These are phyloP conservation scores for Drosophila nannoptera DNA, from an alignment of 1,140 invertebrate genomes.

Conservation along the genomic window DNA sequence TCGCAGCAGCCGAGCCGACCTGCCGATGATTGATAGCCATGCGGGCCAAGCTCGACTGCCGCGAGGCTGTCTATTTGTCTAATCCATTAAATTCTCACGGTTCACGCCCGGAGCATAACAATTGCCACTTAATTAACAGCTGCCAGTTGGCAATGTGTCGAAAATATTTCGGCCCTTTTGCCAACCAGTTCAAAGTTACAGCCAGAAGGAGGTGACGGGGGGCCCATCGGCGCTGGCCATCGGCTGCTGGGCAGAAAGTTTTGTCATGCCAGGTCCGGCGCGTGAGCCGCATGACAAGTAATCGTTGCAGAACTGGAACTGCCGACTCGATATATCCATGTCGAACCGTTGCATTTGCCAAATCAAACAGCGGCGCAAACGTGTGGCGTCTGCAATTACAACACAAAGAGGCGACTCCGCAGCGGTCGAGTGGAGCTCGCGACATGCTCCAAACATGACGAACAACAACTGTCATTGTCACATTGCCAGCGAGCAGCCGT, in stretches of 20 bases:
- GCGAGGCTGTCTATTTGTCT: constrained; percentile 43
- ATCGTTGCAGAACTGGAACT: constrained; percentile 15
- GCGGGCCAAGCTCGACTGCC: constrained; percentile 14
- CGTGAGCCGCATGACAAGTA: constrained; percentile 73
- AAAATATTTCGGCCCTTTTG: constrained; percentile 65
- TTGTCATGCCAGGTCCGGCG: constrained; percentile 72
- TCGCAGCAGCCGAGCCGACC: constrained; percentile 13
- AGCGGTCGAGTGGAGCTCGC: constrained; percentile 12
- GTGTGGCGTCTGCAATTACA: constrained; percentile 79
- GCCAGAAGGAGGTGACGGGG: neutral
- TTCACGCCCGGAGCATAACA: constrained; percentile 68
- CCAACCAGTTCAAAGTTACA: neutral
- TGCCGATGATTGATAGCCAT: constrained; percentile 68
- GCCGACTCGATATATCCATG: constrained; percentile 58
- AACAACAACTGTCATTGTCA: constrained; percentile 78
- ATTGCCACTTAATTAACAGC: constrained; percentile 75
- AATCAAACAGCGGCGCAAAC: constrained; percentile 74
- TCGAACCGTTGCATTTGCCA: constrained; percentile 74
- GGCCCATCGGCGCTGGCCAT: neutral
- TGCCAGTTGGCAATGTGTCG: constrained; percentile 43
- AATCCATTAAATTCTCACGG: constrained; percentile 75
- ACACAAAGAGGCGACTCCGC: constrained; percentile 56
- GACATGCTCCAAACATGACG: constrained; percentile 76
- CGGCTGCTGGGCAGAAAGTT: constrained; percentile 49
- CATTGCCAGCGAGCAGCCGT: constrained; percentile 55